Evolutionary conservation across 2,113 vertebrate species (phyloP), one percentile per base, ranked within the genome.

Genomic region (Sclerurus mexicanus): DNA sequence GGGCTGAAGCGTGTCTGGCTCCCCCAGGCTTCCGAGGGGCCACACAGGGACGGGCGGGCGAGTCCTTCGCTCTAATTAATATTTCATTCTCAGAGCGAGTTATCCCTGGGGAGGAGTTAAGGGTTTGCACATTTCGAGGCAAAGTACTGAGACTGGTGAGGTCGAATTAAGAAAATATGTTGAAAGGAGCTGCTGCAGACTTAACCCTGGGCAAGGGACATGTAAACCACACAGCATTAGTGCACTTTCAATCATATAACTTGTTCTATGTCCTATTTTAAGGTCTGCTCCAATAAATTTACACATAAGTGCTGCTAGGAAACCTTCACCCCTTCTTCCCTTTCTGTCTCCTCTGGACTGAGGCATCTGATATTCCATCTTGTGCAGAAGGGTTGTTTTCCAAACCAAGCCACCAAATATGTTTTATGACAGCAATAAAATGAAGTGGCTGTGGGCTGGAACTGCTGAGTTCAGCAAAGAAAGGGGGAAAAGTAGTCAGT

Each of bases 81-180:
- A 89, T 89, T 93, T 91, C 68, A 63, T 94, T 96, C 91, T 90
- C 76, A 12, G 85, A 80, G 59, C 1, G 9, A 94, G 53, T 84
- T 85, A 64, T 83, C 96, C 90, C 94, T 89, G 23, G 89, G 89
- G 93, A 90, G 40, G 76, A 89, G 84, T 93, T 95, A 92, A 91
- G 94, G 39, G 49, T 85, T 95, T 95, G 91, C 71, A 85, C 63
- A 30, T 87, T 93, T 81, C 10, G 55, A 95, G 83, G 89, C 60
- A 56, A 66, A 93, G 63, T 28, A 83, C 50, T 0, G 2, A 66
- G 71, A 72, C 39, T 82, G 59, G 72, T 56, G 83, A 88, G 81
- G 58, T 63, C 7, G 37, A 87, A 81, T 94, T 92, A 87, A 90
- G 82, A 66, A 87, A 91, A 60, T 35, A 53, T 78, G 85, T 76